Percentiles rank a stretch among this genome's conserved stretches.
phyloP scores from a whole-genome alignment of 2,113 vertebrate species.

The Melanerpes formicivorus region DNA sequence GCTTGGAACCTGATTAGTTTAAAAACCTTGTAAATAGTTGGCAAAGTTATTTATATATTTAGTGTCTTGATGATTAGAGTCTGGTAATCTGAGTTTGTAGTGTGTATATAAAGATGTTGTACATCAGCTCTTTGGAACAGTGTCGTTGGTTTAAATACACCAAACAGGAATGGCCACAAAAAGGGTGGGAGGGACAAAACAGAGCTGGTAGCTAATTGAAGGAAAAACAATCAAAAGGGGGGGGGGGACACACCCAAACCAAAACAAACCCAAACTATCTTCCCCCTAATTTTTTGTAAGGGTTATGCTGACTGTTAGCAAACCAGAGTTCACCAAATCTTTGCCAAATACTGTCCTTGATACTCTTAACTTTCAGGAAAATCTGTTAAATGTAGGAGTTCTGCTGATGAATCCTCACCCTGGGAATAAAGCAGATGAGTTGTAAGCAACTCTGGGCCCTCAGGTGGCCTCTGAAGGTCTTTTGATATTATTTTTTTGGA shows the following conservation, averaged over 20 bases:
- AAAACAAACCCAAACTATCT: background rate
- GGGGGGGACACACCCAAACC: background rate
- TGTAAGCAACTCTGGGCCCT: background rate
- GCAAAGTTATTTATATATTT: slow-evolving; percentile 67
- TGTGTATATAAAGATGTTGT: slow-evolving; percentile 55
- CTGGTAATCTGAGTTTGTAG: slow-evolving; percentile 53
- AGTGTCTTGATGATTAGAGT: slow-evolving; percentile 24
- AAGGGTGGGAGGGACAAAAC: background rate
- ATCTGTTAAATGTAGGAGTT: background rate
- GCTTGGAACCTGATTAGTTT: slow-evolving; percentile 43
- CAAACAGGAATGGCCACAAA: background rate
- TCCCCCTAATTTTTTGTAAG: background rate
- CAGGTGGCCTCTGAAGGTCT: background rate
- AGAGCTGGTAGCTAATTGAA: background rate
- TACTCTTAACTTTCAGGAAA: background rate
- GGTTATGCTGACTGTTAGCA: background rate
- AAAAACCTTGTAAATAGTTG: slow-evolving; percentile 68
- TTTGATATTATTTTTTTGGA: slow-evolving; percentile 17
- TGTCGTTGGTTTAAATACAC: slow-evolving; percentile 19
- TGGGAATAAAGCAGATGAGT: background rate
- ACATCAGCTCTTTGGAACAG: slow-evolving; percentile 32
- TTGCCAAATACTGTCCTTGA: slow-evolving; percentile 20
- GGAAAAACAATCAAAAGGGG: background rate
- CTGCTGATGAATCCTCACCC: background rate
- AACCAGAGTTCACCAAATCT: background rate